phyloP scores from a whole-genome alignment of 1,140 invertebrate genomes.

The Physella acuta region DNA sequence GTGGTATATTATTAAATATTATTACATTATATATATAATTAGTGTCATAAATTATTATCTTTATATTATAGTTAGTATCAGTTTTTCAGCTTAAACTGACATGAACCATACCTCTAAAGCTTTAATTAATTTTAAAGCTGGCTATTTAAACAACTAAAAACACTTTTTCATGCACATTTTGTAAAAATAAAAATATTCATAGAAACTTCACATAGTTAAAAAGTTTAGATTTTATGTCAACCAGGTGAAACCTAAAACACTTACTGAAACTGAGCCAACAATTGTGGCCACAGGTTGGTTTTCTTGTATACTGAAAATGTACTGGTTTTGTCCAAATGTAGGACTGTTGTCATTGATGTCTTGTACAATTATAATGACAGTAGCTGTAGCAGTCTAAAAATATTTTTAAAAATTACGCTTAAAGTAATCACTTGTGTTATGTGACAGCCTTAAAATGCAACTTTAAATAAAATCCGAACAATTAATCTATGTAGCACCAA shows the following conservation, averaged over 20 bases:
- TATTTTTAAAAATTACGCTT: neutral
- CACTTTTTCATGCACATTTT: neutral
- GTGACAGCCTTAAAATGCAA: too few relatives aligned
- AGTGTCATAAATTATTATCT: too few relatives aligned
- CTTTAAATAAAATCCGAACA: neutral
- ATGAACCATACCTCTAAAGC: neutral
- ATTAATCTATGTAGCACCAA: neutral
- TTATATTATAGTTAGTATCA: too few relatives aligned
- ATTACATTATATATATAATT: too few relatives aligned
- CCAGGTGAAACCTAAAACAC: constrained; percentile 4
- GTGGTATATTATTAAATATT: too few relatives aligned
- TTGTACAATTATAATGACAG: constrained; percentile 26
- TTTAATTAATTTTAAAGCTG: neutral
- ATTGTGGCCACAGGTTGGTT: constrained; percentile 18
- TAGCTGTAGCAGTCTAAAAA: constrained; percentile 25
- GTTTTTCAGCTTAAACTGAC: too few relatives aligned
- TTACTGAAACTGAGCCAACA: constrained; percentile 38
- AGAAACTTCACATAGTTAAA: neutral
- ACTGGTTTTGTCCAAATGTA: constrained; percentile 29
- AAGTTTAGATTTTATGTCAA: neutral
- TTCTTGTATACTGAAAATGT: constrained; percentile 32
- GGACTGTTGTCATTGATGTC: constrained; percentile 26
- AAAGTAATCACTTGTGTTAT: neutral
- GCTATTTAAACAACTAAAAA: neutral
- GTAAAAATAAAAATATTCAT: neutral